Evolutionary conservation across 1,140 invertebrate genomes (phyloP).

Genomic region (Anoplophora glabripennis): DNA sequence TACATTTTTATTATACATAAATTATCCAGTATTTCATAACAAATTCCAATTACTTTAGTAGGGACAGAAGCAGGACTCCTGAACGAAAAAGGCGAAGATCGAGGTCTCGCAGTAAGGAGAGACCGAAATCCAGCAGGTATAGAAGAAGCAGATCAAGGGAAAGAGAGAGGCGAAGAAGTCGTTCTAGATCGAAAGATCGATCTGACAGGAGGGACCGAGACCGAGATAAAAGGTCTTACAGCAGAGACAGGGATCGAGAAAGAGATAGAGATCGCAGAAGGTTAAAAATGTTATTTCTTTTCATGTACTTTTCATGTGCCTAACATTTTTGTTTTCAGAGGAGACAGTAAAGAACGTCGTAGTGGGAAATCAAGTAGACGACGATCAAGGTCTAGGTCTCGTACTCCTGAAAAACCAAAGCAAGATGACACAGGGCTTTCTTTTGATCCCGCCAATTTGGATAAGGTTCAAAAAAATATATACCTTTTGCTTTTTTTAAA

Average conservation of each 20-base stretch:
- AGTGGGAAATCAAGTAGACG: conserved; percentile 24
- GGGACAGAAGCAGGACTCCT: conserved; percentile 30
- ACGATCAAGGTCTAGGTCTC: conserved; percentile 48
- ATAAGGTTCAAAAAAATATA: conserved; percentile 58
- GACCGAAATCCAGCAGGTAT: conserved; percentile 30
- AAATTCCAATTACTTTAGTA: conserved; percentile 15
- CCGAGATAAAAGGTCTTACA: conserved; percentile 19
- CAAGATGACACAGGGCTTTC: conserved; percentile 53
- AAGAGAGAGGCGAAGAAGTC: conserved; percentile 23
- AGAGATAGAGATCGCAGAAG: conserved; percentile 19
- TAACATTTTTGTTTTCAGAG: conserved; percentile 13
- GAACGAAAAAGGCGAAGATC: conserved; percentile 36
- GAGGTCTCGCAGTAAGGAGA: conserved; percentile 40
- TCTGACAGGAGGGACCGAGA: conserved; percentile 21
- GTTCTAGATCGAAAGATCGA: conserved; percentile 22
- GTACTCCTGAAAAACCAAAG: conserved; percentile 55
- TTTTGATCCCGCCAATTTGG: conserved; percentile 70
- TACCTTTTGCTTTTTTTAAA: neutral
- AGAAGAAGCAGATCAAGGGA: conserved; percentile 26
- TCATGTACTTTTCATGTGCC: neutral
- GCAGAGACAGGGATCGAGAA: conserved; percentile 20
- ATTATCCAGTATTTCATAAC: neutral
- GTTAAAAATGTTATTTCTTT: neutral
- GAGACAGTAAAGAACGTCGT: conserved; percentile 25
- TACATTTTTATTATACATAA: neutral